These are phyloP conservation scores for Hyphantria cunea DNA, from an alignment of 1,140 invertebrate genomes.

Conservation along the genomic window DNA sequence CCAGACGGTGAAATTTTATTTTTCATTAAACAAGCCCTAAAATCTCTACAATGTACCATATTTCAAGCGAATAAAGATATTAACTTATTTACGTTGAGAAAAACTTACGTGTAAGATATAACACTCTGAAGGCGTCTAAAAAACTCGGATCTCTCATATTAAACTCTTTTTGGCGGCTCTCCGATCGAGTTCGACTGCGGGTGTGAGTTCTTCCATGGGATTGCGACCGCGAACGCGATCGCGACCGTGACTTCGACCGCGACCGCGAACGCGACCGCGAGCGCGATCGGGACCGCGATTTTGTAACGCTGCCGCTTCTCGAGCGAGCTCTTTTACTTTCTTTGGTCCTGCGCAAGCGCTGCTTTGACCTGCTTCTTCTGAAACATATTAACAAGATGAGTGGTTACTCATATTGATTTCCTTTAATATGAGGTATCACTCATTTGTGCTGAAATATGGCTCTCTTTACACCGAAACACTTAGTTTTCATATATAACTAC, in stretches of 20 bases:
- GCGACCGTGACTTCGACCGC: constrained; percentile 33
- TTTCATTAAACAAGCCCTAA: no score
- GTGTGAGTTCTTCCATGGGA: constrained; percentile 26
- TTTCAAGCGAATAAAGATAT: no score
- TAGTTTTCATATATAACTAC: no score
- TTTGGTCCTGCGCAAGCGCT: constrained; percentile 34
- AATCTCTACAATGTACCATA: no score
- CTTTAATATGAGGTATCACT: no score
- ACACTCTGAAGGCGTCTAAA: constrained; percentile 61
- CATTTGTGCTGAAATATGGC: no score
- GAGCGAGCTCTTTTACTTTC: constrained; percentile 35
- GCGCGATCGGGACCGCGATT: constrained; percentile 16
- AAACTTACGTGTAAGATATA: constrained; percentile 63
- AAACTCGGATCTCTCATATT: constrained; percentile 51
- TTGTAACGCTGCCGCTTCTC: constrained; percentile 26
- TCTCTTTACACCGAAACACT: no score
- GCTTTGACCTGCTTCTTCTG: constrained; percentile 49
- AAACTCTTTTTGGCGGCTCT: constrained; percentile 35
- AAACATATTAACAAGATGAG: constrained; percentile 22
- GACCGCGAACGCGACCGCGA: constrained; percentile 35
- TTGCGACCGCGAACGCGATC: constrained; percentile 32
- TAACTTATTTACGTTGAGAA: not conserved
- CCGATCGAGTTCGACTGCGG: constrained; percentile 35
- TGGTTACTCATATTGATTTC: no score
- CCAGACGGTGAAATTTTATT: no score